phyloP scores from a whole-genome alignment of 2,113 vertebrate genomes.

The Xenopus tropicalis region UCB_Xtro_10.0 CM004448.2:69328501-69329000 shows the following conservation, averaged over 20 bases:
- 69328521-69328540: constrained; percentile 64
- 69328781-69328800: neutral
- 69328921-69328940: too few relatives aligned
- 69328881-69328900: too few relatives aligned
- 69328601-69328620: constrained; percentile 94
- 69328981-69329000: too few relatives aligned
- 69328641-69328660: constrained; percentile 69
- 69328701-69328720: constrained; percentile 72
- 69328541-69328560: constrained; percentile 84
- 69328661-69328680: constrained; percentile 71
- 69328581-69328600: constrained; percentile 94
- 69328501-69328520: too few relatives aligned
- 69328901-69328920: too few relatives aligned
- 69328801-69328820: too few relatives aligned
- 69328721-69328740: constrained; percentile 81
- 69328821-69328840: too few relatives aligned
- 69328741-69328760: constrained; percentile 49
- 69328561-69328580: constrained; percentile 94
- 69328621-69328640: constrained; percentile 89
- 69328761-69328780: neutral
- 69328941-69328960: too few relatives aligned
- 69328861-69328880: too few relatives aligned
- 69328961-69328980: too few relatives aligned
- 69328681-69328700: constrained; percentile 73
- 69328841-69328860: too few relatives aligned